Evolutionary conservation across 2,888 invertebrate genomes (phyloP), one percentile per base, ranked within the genome.

Genomic region (Sphaerolaimus hirsutus): DNA sequence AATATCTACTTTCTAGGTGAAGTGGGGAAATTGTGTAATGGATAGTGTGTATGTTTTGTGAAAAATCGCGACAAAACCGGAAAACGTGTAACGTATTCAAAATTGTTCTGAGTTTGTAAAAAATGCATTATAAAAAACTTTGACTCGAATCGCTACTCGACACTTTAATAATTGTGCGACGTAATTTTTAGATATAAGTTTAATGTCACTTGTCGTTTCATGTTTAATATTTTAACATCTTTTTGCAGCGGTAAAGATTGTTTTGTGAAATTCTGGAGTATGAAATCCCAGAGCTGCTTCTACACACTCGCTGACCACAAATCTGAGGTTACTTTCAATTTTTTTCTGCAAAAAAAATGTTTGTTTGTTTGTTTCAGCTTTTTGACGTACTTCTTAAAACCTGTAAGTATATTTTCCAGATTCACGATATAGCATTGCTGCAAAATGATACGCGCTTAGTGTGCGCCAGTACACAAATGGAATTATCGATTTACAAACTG

Each of bases 251-350:
- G 89, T 0, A 87, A 84, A 65, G 97, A 97, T 64, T 80, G 81
- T 10, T 81, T 81, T 63, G 75, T 97, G 1, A 93, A 91, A 66
- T 84, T 97, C 64, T 97, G 93, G 93, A 84, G 93, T 65, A 71
- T 93, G 53, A 79, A 81, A 54, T 84, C 84, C 5, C 81, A 86
- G 57, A 81, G 84, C 60, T 93, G 91, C 64, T 93, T 93, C 60
- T 82, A 81, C 65, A 93, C 93, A 2, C 70, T 97, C 44, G 77
- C 82, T 37, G 87, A 83, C 40, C 68, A 67, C 51, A 56, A 64
- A 29, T 63, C 64, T 50, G 69, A 70, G 61, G 87, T 87, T 14
- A 7, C 24, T n/a, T 44, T 5, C 7, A 12, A 17, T 32, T 32
- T 32, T 37, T 7, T 5, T 12, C 5, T 10, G 7, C 19, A 19